These are phyloP conservation scores for Drosophila sordidapex DNA, from an alignment of 2,888 invertebrate genomes.

Conservation along the genomic window DNA sequence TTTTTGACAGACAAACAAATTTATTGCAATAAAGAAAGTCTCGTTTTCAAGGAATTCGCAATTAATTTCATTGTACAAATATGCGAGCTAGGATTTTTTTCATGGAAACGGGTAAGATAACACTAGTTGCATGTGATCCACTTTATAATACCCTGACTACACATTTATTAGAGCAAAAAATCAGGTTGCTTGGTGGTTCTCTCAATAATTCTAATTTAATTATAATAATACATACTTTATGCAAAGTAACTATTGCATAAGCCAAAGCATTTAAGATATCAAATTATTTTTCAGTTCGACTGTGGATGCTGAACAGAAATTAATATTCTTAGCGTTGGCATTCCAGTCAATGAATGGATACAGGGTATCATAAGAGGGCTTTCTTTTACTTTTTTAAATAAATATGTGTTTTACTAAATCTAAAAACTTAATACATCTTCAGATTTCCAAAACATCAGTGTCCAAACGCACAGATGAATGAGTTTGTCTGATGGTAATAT, in stretches of 20 bases:
- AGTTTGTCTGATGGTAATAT: background rate
- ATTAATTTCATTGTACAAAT: slow-evolving; percentile 24
- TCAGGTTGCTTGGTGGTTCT: background rate
- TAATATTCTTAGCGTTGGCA: background rate
- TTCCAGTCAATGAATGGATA: background rate
- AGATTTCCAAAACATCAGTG: slow-evolving; percentile 34
- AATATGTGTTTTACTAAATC: slow-evolving; percentile 60
- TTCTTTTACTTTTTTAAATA: slow-evolving; percentile 17
- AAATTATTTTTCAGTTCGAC: background rate
- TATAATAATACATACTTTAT: too few relatives aligned
- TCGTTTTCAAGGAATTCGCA: background rate
- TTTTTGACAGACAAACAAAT: background rate
- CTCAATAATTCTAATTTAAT: too few relatives aligned
- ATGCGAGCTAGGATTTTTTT: slow-evolving; percentile 19
- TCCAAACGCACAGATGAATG: background rate
- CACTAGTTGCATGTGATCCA: background rate
- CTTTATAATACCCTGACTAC: background rate
- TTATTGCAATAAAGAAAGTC: background rate
- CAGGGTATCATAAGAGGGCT: slow-evolving; percentile 16
- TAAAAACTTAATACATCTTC: slow-evolving; percentile 46
- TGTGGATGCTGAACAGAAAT: background rate
- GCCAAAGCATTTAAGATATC: background rate
- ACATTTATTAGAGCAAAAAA: background rate
- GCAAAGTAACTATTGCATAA: too few relatives aligned
- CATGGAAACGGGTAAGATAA: background rate